Evolutionary conservation across 2,797 vertebrate species (phyloP).

Genomic region (Caiman crocodilus): DNA sequence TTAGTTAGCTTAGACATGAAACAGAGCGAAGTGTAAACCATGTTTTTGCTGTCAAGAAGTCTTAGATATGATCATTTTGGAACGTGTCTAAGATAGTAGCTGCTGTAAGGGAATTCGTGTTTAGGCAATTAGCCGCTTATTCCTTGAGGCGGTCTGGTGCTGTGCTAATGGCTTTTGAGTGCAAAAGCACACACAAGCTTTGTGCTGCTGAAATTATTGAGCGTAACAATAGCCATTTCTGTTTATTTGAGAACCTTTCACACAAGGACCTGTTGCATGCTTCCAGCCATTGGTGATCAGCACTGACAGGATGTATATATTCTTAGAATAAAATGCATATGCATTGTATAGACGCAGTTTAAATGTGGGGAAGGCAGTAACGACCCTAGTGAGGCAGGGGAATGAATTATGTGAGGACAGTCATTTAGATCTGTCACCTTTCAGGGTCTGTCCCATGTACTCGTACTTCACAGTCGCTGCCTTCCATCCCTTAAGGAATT

Average conservation of each 20-base stretch:
- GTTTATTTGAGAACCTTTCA: too few species aligned
- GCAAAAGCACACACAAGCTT: neutral
- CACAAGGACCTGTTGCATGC: too few species aligned
- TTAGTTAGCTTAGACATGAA: constrained; percentile 8
- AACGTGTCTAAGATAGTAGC: neutral
- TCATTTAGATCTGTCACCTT: neutral
- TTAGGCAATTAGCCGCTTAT: neutral
- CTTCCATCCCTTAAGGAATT: neutral
- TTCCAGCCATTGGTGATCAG: too few species aligned
- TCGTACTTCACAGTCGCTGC: neutral
- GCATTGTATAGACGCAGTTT: too few species aligned
- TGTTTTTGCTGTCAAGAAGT: constrained; percentile 26
- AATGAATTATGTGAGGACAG: too few species aligned
- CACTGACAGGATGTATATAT: too few species aligned
- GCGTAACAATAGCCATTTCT: too few species aligned
- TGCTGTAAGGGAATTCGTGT: neutral
- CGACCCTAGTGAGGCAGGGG: too few species aligned
- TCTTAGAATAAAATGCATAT: too few species aligned
- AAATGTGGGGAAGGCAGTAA: too few species aligned
- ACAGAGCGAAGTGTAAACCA: constrained; percentile 47
- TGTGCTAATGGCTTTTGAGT: neutral
- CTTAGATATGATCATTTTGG: neutral
- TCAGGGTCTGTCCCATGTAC: neutral
- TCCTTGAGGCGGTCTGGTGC: neutral
- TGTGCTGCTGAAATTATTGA: neutral